Evolutionary conservation across 2,797 vertebrate genomes (phyloP).

Genomic region (Rhinatrema bivittatum): DNA sequence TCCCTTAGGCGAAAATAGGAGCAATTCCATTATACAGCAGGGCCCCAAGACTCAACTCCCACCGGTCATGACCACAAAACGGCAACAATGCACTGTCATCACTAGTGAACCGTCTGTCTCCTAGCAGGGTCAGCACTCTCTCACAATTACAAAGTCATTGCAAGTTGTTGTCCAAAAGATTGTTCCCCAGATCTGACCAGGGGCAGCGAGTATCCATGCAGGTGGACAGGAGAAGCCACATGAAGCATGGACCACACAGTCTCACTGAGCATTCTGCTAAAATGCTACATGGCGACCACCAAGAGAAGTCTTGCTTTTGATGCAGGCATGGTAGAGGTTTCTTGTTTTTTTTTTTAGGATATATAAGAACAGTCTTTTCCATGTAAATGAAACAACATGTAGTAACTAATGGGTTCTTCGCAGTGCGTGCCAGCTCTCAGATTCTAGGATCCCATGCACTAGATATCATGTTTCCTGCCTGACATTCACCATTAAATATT

Average conservation of each 20-base stretch:
- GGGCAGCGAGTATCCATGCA: conserved; percentile 21
- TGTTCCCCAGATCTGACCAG: conserved; percentile 32
- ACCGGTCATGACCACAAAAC: too few species aligned
- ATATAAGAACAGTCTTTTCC: conserved; percentile 12
- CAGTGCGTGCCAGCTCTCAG: conserved; percentile 1
- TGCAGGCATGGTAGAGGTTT: conserved; percentile 9
- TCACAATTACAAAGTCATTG: too few species aligned
- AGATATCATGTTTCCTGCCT: conserved; percentile 17
- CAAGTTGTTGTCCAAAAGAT: conserved; percentile 25
- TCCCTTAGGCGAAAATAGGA: too few species aligned
- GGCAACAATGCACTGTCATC: too few species aligned
- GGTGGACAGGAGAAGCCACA: conserved; percentile 14
- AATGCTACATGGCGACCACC: conserved; percentile 3
- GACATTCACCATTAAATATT: background rate
- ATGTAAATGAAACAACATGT: conserved; percentile 15
- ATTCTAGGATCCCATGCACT: background rate
- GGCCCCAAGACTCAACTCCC: too few species aligned
- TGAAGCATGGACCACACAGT: background rate
- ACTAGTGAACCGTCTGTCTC: too few species aligned
- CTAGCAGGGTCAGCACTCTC: too few species aligned
- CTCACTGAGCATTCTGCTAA: background rate
- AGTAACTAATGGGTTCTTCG: conserved; percentile 17
- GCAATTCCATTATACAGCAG: too few species aligned
- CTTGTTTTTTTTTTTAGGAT: conserved; percentile 41
- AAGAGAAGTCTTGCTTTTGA: conserved; percentile 21